These are phyloP conservation scores for Nephrotoma flavescens DNA, from an alignment of 2,888 invertebrate species.

Conservation along the genomic window DNA sequence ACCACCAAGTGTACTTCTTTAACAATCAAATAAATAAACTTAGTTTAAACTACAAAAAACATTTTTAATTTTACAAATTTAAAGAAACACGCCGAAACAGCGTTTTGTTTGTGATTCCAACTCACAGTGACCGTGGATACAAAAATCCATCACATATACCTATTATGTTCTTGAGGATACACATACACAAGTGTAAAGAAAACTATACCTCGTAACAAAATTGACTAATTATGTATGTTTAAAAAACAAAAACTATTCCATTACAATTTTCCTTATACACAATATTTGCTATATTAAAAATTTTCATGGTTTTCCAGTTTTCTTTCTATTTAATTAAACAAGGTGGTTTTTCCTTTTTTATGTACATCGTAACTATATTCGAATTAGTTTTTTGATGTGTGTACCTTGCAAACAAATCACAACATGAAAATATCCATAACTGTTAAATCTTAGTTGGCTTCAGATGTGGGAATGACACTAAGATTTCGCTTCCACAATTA, in stretches of 20 bases:
- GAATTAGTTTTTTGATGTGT: not conserved
- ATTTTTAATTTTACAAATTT: not conserved
- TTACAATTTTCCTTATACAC: not conserved
- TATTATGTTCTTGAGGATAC: not conserved
- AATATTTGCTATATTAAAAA: not conserved
- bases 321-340: not conserved
- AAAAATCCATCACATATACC: not conserved
- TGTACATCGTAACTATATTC: not conserved
- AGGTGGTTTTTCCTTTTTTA: not conserved
- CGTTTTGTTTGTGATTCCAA: not conserved
- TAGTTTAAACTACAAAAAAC: not conserved
- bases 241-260: not conserved
- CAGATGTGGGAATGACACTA: too few relatives aligned
- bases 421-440: too few relatives aligned
- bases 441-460: not conserved
- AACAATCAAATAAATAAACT: not conserved
- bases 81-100: not conserved
- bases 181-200: not conserved
- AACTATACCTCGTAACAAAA: not conserved
- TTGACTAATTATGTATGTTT: not conserved
- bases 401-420: too few relatives aligned
- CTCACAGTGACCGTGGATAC: not conserved
- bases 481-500: too few relatives aligned
- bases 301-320: not conserved
- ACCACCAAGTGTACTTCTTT: not conserved